These are phyloP conservation scores for Sebastes taczanowskii DNA, from an alignment of 2,797 vertebrate species.

Conservation along the genomic window DNA sequence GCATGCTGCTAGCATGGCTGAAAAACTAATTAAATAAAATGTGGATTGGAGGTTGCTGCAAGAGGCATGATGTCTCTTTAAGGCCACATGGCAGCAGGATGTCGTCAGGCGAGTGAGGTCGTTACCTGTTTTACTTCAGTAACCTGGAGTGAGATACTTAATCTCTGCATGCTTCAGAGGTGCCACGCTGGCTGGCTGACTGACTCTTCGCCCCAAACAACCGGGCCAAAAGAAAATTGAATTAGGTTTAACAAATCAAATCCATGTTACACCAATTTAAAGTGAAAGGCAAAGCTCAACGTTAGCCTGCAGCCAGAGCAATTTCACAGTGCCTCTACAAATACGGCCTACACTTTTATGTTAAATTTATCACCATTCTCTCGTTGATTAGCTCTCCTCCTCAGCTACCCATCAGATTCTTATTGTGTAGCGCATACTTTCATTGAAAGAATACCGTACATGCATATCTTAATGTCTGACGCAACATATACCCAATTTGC, in stretches of 20 bases:
- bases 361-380: not conserved
- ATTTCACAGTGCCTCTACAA: not conserved
- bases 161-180: not conserved
- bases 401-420: not conserved
- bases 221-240: not conserved
- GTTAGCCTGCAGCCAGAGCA: not conserved
- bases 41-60: not conserved
- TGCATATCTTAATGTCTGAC: slow-evolving; percentile 25
- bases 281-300: not conserved
- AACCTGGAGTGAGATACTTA: not conserved
- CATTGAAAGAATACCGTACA: not conserved
- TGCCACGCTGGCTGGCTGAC: not conserved
- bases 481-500: slow-evolving; percentile 3
- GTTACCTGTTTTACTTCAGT: not conserved
- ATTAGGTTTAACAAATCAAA: slow-evolving; percentile 13
- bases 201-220: not conserved
- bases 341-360: not conserved
- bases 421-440: not conserved
- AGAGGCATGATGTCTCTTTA: not conserved
- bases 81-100: not conserved
- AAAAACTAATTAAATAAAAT: not conserved
- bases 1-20: not conserved
- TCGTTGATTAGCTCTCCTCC: not conserved
- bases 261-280: slow-evolving; percentile 3
- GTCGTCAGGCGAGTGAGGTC: not conserved